These are phyloP conservation scores for Leucozona laternaria DNA, from an alignment of 2,888 invertebrate genomes.

Conservation along the genomic window DNA sequence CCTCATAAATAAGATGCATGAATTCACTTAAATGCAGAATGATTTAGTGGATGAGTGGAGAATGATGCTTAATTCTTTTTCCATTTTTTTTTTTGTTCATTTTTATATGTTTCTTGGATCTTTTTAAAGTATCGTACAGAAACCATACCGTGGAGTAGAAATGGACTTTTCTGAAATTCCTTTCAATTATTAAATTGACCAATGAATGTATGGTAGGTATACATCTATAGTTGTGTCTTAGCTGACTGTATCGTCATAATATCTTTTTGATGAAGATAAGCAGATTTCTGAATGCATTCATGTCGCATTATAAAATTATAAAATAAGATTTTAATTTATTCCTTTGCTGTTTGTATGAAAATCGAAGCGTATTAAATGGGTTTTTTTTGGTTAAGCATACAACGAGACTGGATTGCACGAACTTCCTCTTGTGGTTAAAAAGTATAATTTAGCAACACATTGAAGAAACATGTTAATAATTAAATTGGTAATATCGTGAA, in stretches of 20 bases:
- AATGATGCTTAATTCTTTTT: slow-evolving; percentile 50
- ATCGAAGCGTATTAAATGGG: neutral
- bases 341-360: neutral
- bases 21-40: slow-evolving; percentile 70
- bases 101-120: neutral
- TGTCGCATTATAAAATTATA: neutral
- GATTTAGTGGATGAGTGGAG: slow-evolving; percentile 72
- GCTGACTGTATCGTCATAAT: slow-evolving; percentile 9
- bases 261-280: neutral
- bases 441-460: no score
- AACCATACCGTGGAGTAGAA: neutral
- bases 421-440: no score
- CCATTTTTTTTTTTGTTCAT: slow-evolving; percentile 13
- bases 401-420: no score
- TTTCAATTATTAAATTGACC: slow-evolving; percentile 25
- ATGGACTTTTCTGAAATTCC: neutral
- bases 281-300: neutral
- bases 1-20: slow-evolving; percentile 70
- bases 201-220: slow-evolving; percentile 9
- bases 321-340: neutral
- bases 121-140: neutral
- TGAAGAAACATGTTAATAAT: no score
- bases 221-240: neutral
- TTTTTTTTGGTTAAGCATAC: neutral
- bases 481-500: no score